A percentile compares a stretch with the other conserved stretches of the same genome.
Conservation (phyloP, 2,888 invertebrate genomes). For the Rhogogaster chlorosoma region DNA sequence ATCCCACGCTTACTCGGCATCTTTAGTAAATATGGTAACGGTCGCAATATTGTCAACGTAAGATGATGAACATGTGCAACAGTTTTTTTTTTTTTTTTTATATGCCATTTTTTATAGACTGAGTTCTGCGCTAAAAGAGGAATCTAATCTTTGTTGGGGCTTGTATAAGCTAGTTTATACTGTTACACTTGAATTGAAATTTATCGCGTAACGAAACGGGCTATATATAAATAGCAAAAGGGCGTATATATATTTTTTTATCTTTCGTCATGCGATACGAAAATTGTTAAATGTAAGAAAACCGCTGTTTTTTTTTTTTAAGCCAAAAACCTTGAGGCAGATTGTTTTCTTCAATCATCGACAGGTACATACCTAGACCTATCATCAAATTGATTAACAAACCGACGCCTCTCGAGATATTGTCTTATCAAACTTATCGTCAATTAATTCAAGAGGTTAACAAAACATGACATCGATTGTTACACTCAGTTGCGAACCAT, state of each 20-base stretch:
- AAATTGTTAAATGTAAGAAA: too few species aligned
- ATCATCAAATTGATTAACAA: neutral
- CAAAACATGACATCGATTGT: neutral
- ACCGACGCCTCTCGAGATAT: neutral
- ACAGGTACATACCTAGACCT: neutral
- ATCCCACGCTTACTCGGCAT: neutral
- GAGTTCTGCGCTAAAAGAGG: neutral
- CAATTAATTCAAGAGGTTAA: neutral
- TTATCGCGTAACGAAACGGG: too few species aligned
- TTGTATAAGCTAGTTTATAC: neutral
- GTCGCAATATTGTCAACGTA: neutral
- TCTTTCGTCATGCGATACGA: too few species aligned
- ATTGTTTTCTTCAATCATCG: neutral
- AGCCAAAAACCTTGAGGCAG: too few species aligned
- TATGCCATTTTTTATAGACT: neutral
- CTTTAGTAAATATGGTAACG: neutral
- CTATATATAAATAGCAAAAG: too few species aligned
- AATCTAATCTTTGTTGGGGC: neutral
- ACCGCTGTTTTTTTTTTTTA: too few species aligned
- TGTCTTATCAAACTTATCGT: constrained; percentile 2
- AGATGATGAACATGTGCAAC: neutral
- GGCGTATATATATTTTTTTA: too few species aligned
- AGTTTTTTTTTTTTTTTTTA: neutral
- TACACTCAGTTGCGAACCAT: neutral
- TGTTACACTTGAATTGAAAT: too few species aligned